A percentile compares a stretch with the other conserved stretches of the same genome.
phyloP scores from a whole-genome alignment of 2,888 invertebrate species.

The Chalcosyrphus nemorum region DNA sequence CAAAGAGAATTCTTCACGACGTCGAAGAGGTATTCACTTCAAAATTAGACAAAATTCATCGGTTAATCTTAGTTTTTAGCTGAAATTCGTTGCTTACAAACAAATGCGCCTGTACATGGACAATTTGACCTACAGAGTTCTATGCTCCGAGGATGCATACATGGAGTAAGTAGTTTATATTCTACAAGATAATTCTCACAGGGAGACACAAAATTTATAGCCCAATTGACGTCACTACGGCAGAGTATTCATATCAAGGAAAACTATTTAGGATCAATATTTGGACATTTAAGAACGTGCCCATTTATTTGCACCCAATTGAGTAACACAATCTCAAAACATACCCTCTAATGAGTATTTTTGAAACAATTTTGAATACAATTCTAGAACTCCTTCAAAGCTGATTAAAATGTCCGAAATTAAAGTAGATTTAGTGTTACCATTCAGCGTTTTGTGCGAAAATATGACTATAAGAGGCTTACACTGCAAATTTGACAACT shows the following conservation, averaged over 20 bases:
- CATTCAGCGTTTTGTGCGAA: constrained; percentile 75
- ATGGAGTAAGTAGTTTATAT: constrained; percentile 77
- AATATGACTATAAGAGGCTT: constrained; percentile 77
- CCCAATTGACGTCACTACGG: constrained; percentile 73
- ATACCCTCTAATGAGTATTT: not conserved
- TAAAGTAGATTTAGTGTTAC: constrained; percentile 74
- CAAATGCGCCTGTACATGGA: constrained; percentile 76
- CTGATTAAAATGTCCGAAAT: constrained; percentile 73
- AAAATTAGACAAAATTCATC: no score
- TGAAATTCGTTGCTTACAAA: constrained; percentile 58
- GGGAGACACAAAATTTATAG: no score
- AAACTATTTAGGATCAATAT: constrained; percentile 76
- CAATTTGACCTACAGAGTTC: constrained; percentile 77
- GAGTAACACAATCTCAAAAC: constrained; percentile 73
- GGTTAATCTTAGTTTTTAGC: constrained; percentile 12
- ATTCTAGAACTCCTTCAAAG: constrained; percentile 75
- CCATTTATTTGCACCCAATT: constrained; percentile 75
- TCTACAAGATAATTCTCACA: no score
- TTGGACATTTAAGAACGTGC: constrained; percentile 78
- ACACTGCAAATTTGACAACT: constrained; percentile 77
- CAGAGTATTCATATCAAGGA: constrained; percentile 75
- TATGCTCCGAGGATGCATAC: constrained; percentile 76
- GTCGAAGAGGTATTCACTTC: constrained; percentile 67
- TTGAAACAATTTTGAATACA: not conserved
- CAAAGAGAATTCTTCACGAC: constrained; percentile 49